Conservation (phyloP, 2,888 invertebrate genomes). For the Chesias legatella region DNA sequence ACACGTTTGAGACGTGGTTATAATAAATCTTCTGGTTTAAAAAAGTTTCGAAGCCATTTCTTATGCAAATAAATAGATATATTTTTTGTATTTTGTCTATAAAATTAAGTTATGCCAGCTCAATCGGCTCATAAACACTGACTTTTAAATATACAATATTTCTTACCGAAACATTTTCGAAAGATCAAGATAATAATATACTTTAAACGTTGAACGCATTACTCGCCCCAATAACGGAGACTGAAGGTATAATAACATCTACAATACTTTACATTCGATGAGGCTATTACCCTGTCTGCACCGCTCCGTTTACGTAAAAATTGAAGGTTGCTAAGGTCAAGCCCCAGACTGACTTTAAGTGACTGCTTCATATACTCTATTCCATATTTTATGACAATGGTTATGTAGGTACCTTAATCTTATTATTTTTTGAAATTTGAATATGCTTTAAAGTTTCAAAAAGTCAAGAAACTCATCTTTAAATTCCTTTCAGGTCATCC, state of each 20-base stretch:
- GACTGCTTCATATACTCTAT: slow-evolving; percentile 34
- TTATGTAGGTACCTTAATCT: slow-evolving; percentile 13
- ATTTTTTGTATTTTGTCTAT: no score
- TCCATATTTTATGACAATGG: slow-evolving; percentile 20
- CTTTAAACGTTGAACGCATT: slow-evolving; percentile 8
- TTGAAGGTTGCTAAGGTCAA: slow-evolving; percentile 37
- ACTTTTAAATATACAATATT: no score
- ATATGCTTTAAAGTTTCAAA: slow-evolving; percentile 1
- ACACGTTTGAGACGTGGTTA: no score
- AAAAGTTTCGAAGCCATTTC: no score
- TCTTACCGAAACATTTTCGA: not conserved
- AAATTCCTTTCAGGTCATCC: no score
- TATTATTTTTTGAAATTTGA: slow-evolving; percentile 5
- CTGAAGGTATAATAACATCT: slow-evolving; percentile 19
- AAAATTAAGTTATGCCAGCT: no score
- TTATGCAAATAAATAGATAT: no score
- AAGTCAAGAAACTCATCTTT: no score
- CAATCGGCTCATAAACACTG: no score
- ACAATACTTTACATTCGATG: slow-evolving; percentile 21
- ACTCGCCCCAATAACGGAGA: slow-evolving; percentile 11
- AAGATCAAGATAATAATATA: slow-evolving; percentile 1
- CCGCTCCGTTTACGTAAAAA: slow-evolving; percentile 24
- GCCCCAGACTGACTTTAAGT: slow-evolving; percentile 32
- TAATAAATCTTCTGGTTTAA: no score
- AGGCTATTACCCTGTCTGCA: slow-evolving; percentile 26